Evolutionary conservation across 2,797 vertebrate species (phyloP), one percentile per base, ranked within the genome.

Genomic region (Cetoscarus ocellatus): DNA sequence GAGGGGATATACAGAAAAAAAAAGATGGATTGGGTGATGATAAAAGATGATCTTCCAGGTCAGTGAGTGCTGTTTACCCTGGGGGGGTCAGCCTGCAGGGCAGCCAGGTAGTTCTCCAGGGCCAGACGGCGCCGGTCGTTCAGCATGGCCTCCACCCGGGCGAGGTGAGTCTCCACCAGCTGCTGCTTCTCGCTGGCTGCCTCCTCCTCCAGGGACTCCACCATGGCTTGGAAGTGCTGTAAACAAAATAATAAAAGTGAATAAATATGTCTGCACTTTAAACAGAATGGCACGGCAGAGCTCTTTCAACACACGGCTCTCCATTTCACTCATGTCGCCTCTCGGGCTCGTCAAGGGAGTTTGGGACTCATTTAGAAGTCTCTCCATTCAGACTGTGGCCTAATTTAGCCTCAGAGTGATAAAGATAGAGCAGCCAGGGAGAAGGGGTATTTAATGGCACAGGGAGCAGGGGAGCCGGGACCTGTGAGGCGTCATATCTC

Each of bases 181-280:
- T 98, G 97, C 93, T 98, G 97, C 90, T 98, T 98, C 93, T 99
- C 98, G 0, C 97, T 98, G 9, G 98, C 98, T 17, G 97, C 97
- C 84, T 99, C 97, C 77, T 99, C 97, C 91, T 99, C 98, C 68
- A 99, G 93, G 19, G 97, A 97, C 88, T 98, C 97, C 64, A 99
- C 96, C 95, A 98, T 98, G 3, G 96, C 95, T 82, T 99, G 97
- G 94, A 99, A 99, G 88, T 98, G 97, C 98, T 99, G 52, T 1
- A 51, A 70, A 67, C 50, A 61, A 65, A 76, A 50, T 1, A 14
- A 67, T 3, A 51, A 56, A 18, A 19, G 62, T 0, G 67, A 1
- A 62, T 67, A 70, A 70, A 82, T 64, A 40, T 63, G 56, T 57
- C 19, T 17, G 35, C 35, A 48, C 1, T 42, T 9, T 18, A 48